A percentile compares a stretch with the other conserved stretches of the same genome.
Conservation (phyloP, 2,113 vertebrate species). For the Cygnus buccinator region DNA sequence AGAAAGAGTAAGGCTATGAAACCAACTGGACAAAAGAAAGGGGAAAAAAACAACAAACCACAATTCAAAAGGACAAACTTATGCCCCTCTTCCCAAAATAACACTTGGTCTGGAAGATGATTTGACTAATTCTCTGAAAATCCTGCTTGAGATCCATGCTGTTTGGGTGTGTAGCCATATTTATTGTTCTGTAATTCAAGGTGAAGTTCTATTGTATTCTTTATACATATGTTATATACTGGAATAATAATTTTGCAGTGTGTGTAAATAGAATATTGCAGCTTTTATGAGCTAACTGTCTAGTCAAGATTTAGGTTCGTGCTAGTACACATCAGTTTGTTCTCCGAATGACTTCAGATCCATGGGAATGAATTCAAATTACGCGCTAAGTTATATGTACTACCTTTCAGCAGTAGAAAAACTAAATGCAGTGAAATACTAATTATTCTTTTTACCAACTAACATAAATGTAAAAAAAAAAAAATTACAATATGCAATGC, state of each 20-base stretch:
- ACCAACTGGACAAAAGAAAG: not conserved
- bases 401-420: not conserved
- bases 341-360: not conserved
- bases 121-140: not conserved
- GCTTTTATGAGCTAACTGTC: not conserved
- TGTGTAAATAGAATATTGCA: not conserved
- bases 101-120: not conserved
- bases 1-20: not conserved
- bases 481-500: not conserved
- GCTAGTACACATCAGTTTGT: not conserved
- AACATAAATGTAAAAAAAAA: not conserved
- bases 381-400: not conserved
- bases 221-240: not conserved
- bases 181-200: not conserved
- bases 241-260: not conserved
- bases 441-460: not conserved
- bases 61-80: not conserved
- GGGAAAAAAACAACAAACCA: not conserved
- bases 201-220: not conserved
- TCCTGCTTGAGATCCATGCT: not conserved
- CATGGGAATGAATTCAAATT: slow-evolving; percentile 25
- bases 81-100: not conserved
- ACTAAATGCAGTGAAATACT: not conserved
- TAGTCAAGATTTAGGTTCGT: not conserved
- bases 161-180: not conserved